Conservation (phyloP, 1,140 invertebrate genomes). For the Liolophura sinensis region DNA sequence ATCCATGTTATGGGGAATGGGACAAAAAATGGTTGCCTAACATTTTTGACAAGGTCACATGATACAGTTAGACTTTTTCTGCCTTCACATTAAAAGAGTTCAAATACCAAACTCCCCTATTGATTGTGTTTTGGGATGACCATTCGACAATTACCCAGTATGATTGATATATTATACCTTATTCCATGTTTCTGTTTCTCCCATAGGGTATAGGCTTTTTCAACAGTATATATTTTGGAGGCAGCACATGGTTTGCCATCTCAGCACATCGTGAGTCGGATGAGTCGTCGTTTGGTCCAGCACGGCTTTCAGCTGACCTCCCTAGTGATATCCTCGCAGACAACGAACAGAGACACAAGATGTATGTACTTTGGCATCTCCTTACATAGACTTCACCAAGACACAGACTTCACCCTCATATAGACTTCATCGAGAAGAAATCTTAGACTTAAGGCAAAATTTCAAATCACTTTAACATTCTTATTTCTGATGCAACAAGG, state of each 20-base stretch:
- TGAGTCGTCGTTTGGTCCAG: constrained; percentile 13
- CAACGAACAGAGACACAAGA: too few relatives aligned
- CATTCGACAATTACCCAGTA: not conserved
- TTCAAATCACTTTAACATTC: too few relatives aligned
- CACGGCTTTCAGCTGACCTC: constrained; percentile 23
- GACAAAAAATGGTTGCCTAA: too few relatives aligned
- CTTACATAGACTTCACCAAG: too few relatives aligned
- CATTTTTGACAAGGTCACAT: not conserved
- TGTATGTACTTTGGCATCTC: too few relatives aligned
- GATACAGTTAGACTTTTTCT: not conserved
- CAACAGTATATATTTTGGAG: constrained; percentile 14
- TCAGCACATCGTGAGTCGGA: constrained; percentile 14
- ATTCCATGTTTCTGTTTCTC: constrained; percentile 7
- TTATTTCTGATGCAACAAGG: too few relatives aligned
- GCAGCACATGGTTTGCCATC: constrained; percentile 25
- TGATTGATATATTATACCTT: not conserved
- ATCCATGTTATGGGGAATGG: too few relatives aligned
- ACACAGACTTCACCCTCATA: too few relatives aligned
- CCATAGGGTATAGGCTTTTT: constrained; percentile 28
- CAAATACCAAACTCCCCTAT: not conserved
- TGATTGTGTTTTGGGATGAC: not conserved
- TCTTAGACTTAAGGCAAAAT: too few relatives aligned
- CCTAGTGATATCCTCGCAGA: constrained; percentile 31
- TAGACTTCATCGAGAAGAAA: too few relatives aligned
- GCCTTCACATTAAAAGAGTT: not conserved